A percentile compares a stretch with the other conserved stretches of the same genome.
Evolutionary conservation across 2,888 invertebrate genomes (phyloP).

Genomic region (Cheilosia vernalis): DNA sequence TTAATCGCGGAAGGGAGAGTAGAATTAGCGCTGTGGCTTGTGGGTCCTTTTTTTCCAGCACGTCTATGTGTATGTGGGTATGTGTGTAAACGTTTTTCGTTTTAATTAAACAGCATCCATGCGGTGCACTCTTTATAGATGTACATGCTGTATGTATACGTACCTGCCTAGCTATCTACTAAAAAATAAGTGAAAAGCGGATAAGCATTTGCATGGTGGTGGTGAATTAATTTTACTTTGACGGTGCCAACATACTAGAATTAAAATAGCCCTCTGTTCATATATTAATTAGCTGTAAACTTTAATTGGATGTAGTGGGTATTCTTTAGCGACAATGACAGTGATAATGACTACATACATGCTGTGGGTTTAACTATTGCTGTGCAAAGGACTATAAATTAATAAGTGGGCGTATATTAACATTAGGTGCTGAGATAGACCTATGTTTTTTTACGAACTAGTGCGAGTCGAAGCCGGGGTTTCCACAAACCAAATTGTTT

Average conservation of each 20-base stretch:
- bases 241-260: slow-evolving; percentile 8
- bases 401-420: no score
- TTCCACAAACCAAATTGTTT: no score
- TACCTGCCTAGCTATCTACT: background rate
- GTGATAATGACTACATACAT: background rate
- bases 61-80: background rate
- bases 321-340: background rate
- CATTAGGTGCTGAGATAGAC: no score
- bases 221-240: slow-evolving; percentile 24
- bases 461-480: no score
- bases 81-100: slow-evolving; percentile 41
- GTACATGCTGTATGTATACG: slow-evolving; percentile 1
- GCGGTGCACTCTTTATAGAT: slow-evolving; percentile 31
- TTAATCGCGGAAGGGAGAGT: slow-evolving; percentile 45
- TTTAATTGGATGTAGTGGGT: background rate
- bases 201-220: background rate
- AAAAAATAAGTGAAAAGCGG: background rate
- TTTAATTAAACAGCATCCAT: slow-evolving; percentile 59
- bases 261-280: background rate
- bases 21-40: slow-evolving; percentile 7
- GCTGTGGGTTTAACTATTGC: background rate
- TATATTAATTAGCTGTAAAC: slow-evolving; percentile 30
- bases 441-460: no score
- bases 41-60: slow-evolving; percentile 4
- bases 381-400: no score